Percentiles rank a stretch among this genome's conserved stretches.
Conservation (phyloP, 1,140 invertebrate genomes). For the Rhysida immarginata region DNA sequence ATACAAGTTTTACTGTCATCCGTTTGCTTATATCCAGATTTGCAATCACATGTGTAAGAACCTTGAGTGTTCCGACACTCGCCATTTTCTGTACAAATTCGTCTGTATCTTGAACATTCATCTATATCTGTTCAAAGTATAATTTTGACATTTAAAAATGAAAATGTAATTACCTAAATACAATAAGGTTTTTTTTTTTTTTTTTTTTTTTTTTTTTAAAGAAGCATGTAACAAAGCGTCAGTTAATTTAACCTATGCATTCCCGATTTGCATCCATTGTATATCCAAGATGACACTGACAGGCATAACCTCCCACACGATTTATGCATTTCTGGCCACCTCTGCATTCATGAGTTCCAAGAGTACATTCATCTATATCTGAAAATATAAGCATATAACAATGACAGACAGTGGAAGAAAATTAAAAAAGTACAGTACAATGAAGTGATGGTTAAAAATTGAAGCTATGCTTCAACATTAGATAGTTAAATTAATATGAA, state of each 20-base stretch:
- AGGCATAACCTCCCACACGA: constrained; percentile 52
- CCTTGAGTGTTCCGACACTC: constrained; percentile 42
- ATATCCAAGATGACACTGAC: constrained; percentile 52
- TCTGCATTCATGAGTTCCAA: constrained; percentile 35
- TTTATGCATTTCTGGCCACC: constrained; percentile 57
- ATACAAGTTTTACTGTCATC: constrained; percentile 16
- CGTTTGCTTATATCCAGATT: constrained; percentile 49
- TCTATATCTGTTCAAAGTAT: constrained; percentile 37
- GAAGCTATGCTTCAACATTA: too few relatives aligned
- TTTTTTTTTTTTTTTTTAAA: too few relatives aligned
- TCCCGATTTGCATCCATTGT: constrained; percentile 29
- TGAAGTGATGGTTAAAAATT: too few relatives aligned
- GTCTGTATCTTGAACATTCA: constrained; percentile 39
- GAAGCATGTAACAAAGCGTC: too few relatives aligned
- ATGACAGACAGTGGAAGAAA: too few relatives aligned
- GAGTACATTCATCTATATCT: constrained; percentile 29
- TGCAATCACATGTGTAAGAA: constrained; percentile 57
- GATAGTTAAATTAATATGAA: too few relatives aligned
- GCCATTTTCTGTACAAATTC: constrained; percentile 32
- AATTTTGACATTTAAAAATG: too few relatives aligned
- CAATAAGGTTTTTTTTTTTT: too few relatives aligned
- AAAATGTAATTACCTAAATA: too few relatives aligned
- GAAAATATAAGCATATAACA: too few relatives aligned
- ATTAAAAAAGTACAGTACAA: too few relatives aligned
- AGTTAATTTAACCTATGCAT: constrained; percentile 28